Evolutionary conservation across 2,113 vertebrate genomes (phyloP), one percentile per base, ranked within the genome.

Genomic region (Vireo altiloquus): DNA sequence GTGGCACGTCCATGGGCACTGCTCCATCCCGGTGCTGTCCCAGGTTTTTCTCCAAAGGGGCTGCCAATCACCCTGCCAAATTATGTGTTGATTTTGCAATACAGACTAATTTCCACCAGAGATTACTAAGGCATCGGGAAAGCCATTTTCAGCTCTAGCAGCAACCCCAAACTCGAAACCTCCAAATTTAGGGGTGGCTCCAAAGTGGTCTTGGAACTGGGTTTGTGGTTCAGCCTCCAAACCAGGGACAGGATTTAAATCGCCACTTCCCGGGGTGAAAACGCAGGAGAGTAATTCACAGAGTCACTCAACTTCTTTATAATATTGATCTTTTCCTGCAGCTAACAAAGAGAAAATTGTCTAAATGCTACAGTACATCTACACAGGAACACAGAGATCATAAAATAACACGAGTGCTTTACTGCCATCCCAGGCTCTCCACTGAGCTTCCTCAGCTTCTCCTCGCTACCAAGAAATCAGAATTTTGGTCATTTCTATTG

Each of bases 251-350:
- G 66, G 56, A 74, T 87, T 94, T 72, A 86, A 84, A 94, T 82
- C 66, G 35, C 13, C 0, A 1, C 46, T 69, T 96, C 87, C 81
- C 57, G 1, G 89, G 57, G 77, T 83, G 92, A 92, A 97, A 96
- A 92, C 23, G 10, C 91, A 71, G 86, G 90, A 91, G 86, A 71
- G 50, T 95, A 91, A 94, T 95, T 91, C 95, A 94, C 71, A 37
- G 94, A 95, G 92, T 82, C 92, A 86, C 91, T 92, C 40, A 24
- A 54, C 88, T 85, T 95, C 90, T 93, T 97, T 96, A 95, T 90
- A 96, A 97, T 97, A 97, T 97, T 96, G 97, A 96, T 97, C 94
- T 94, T 95, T 96, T 97, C 95, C 95, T 94, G 94, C 95, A 96
- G 95, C 93, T 95, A 95, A 96, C 94, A 94, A 94, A 95, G 95